Evolutionary conservation across 2,888 invertebrate genomes (phyloP), one percentile per base, ranked within the genome.

Genomic region (Lissonota sp.): DNA sequence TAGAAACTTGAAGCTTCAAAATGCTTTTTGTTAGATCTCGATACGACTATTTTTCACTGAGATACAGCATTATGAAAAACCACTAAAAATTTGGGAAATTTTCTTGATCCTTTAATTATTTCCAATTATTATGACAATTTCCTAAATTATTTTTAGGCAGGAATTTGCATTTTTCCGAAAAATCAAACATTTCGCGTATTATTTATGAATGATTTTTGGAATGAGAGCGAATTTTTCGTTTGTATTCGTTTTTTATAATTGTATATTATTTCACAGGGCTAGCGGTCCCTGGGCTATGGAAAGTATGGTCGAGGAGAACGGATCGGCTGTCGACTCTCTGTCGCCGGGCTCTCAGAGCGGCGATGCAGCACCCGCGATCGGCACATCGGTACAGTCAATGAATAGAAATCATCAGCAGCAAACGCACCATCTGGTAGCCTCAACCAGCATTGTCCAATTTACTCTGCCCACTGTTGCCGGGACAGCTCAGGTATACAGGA

Each of bases 251-350:
- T 79, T 93, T 94, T 6, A 12, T 51, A 5, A 51, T 51, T 7
- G 1, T 51, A 51, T 6, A 46, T 55, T 51, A 14, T 70, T 10
- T 5, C 94, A 93, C 94, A 95, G 95, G 95, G 95, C 95, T 95
- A 94, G 94, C 94, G 89, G 92, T 92, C 91, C 92, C 92, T 93
- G 92, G 93, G 94, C 93, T 95, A 97, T 97, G 97, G 97, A 97
- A 94, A 96, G 96, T 94, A 97, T 97, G 96, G 97, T 97, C 93
- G 97, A 97, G 94, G 97, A 97, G 95, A 97, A 97, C 93, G 97
- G 97, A 91, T 94, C 94, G 92, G 93, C 93, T 90, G 91, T 93
- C 88, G 94, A 94, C 93, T 95, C 95, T 85, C 91, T 95, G 90
- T 93, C 94, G 80, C 93, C 93, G 84, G 93, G 94, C 82, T 93